These are phyloP conservation scores for Agrochola litura DNA, from an alignment of 2,888 invertebrate genomes.

Conservation along the genomic window DNA sequence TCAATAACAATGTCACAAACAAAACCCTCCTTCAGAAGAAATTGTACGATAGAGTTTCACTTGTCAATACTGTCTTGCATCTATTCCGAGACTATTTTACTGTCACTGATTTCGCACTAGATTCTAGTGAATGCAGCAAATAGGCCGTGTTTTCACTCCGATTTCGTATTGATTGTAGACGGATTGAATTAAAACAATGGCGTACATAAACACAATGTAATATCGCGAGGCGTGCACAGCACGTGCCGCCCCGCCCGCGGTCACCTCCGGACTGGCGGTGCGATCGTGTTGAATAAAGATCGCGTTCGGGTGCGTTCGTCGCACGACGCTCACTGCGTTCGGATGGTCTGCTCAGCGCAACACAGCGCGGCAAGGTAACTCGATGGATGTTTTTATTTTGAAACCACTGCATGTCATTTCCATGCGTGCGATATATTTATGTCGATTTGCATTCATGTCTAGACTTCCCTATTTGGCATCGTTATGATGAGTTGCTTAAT, in stretches of 20 bases:
- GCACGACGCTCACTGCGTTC: slow-evolving; percentile 80
- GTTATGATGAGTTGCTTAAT: slow-evolving; percentile 14
- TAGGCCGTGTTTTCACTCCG: slow-evolving; percentile 82
- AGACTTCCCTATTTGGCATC: slow-evolving; percentile 33
- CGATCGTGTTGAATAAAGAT: slow-evolving; percentile 79
- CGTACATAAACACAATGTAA: slow-evolving; percentile 86
- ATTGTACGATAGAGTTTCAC: slow-evolving; percentile 86
- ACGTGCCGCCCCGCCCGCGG: slow-evolving; percentile 90
- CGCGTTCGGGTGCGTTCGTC: slow-evolving; percentile 84
- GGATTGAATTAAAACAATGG: slow-evolving; percentile 86
- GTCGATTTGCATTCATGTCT: slow-evolving; percentile 41
- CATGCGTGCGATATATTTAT: slow-evolving; percentile 54
- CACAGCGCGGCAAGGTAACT: slow-evolving; percentile 73
- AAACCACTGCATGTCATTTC: slow-evolving; percentile 74
- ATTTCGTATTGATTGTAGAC: slow-evolving; percentile 85
- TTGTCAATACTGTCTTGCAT: slow-evolving; percentile 86
- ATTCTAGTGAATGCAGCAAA: slow-evolving; percentile 69
- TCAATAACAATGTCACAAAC: slow-evolving; percentile 83
- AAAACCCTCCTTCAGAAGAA: slow-evolving; percentile 80
- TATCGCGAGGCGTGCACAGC: slow-evolving; percentile 88
- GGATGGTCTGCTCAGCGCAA: slow-evolving; percentile 66
- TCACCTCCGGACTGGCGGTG: slow-evolving; percentile 84
- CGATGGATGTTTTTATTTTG: slow-evolving; percentile 80
- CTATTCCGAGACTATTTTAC: slow-evolving; percentile 73
- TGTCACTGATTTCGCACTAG: slow-evolving; percentile 74